phyloP scores from a whole-genome alignment of 2,113 vertebrate species.

The Pseudopodoces humilis region DNA sequence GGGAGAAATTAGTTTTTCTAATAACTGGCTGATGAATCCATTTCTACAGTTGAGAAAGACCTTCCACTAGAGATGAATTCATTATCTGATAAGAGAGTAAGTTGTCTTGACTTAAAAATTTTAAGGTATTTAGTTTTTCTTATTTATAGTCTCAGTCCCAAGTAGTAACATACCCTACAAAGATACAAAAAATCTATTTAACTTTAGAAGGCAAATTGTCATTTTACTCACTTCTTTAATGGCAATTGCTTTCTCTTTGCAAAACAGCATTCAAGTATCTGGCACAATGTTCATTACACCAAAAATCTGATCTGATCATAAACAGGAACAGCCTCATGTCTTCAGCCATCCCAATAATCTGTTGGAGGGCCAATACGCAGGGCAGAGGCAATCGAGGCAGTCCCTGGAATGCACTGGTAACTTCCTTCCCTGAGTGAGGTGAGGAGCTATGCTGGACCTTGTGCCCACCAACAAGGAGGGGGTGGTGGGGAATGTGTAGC shows the following conservation, averaged over 20 bases:
- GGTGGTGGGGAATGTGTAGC: background rate
- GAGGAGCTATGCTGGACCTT: background rate
- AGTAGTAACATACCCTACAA: background rate
- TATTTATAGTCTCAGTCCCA: constrained; percentile 27
- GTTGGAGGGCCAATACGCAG: background rate
- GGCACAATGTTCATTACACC: background rate
- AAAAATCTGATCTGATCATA: background rate
- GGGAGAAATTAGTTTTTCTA: background rate
- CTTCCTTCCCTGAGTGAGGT: background rate
- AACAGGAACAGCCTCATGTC: background rate
- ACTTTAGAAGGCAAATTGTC: background rate
- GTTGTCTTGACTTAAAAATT: background rate
- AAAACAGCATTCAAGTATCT: background rate
- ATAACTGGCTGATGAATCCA: background rate
- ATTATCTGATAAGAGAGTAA: constrained; percentile 40
- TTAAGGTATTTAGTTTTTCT: constrained; percentile 41
- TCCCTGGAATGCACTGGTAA: background rate
- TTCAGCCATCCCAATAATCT: background rate
- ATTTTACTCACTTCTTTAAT: background rate
- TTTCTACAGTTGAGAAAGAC: background rate
- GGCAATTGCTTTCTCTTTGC: background rate
- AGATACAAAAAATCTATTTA: constrained; percentile 13
- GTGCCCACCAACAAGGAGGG: background rate
- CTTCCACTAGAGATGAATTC: constrained; percentile 12
- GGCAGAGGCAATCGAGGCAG: background rate